Evolutionary conservation across 2,888 invertebrate species (phyloP).

Genomic region (Lumbricus terrestris): DNA sequence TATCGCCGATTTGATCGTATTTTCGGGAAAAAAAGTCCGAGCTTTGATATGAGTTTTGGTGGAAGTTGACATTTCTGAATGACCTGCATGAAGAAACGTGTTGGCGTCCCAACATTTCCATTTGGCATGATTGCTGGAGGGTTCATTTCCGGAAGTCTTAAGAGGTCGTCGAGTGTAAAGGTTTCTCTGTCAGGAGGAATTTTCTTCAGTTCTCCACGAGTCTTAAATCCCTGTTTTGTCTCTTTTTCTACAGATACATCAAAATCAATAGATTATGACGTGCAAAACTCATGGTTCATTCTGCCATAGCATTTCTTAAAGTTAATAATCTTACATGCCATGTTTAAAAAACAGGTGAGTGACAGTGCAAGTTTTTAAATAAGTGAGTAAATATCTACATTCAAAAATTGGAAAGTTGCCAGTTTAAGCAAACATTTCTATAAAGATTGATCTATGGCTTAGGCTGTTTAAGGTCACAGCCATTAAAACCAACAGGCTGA

Average conservation of each 20-base stretch:
- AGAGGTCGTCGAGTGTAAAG: conserved; percentile 49
- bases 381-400: no score
- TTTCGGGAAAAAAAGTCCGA: conserved; percentile 58
- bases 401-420: no score
- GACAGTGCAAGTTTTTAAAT: no score
- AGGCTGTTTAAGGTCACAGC: no score
- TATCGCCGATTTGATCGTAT: conserved; percentile 56
- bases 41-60: conserved; percentile 59
- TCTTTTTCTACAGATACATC: neutral
- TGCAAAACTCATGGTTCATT: neutral
- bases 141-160: conserved; percentile 50
- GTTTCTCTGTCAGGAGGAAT: conserved; percentile 48
- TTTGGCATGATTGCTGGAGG: conserved; percentile 61
- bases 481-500: no score
- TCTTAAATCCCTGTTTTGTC: conserved; percentile 40
- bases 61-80: conserved; percentile 62
- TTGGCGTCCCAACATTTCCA: conserved; percentile 66
- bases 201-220: conserved; percentile 45
- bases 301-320: neutral
- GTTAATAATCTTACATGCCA: neutral
- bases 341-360: neutral
- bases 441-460: no score
- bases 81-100: conserved; percentile 59
- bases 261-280: neutral
- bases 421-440: no score